Evolutionary conservation across 2,797 vertebrate genomes (phyloP).

Genomic region (Echeneis naucrates): DNA sequence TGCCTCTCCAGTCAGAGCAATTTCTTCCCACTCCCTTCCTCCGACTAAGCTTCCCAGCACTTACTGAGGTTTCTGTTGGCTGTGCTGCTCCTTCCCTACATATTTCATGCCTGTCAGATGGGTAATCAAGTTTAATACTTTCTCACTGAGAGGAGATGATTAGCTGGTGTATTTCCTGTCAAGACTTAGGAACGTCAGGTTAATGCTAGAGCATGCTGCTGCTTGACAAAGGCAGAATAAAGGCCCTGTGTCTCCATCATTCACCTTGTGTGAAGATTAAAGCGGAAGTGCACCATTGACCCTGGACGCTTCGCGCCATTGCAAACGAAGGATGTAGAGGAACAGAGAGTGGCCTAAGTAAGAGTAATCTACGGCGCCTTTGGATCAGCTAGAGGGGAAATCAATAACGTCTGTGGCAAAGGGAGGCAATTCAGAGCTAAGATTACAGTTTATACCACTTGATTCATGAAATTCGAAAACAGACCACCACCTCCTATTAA

Average conservation of each 20-base stretch:
- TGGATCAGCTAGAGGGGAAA: slow-evolving; percentile 39
- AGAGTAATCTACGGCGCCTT: slow-evolving; percentile 42
- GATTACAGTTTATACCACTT: slow-evolving; percentile 44
- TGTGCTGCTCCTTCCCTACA: slow-evolving; percentile 20
- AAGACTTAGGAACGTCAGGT: slow-evolving; percentile 13
- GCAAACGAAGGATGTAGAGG: slow-evolving; percentile 6
- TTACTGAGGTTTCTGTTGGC: slow-evolving; percentile 36
- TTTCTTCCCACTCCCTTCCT: slow-evolving; percentile 64
- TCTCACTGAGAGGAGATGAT: slow-evolving; percentile 29
- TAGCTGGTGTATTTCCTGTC: slow-evolving; percentile 5
- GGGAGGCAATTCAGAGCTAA: slow-evolving; percentile 42
- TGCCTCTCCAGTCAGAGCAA: slow-evolving; percentile 51
- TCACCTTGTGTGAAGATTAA: not conserved
- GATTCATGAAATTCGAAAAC: slow-evolving; percentile 53
- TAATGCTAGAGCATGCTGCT: not conserved
- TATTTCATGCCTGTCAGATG: slow-evolving; percentile 17
- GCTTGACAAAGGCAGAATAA: slow-evolving; percentile 17
- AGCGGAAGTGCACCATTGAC: slow-evolving; percentile 15
- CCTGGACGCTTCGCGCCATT: not conserved
- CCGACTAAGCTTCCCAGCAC: slow-evolving; percentile 47
- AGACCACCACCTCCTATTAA: slow-evolving; percentile 15
- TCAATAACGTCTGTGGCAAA: slow-evolving; percentile 39
- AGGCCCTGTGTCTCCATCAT: slow-evolving; percentile 3
- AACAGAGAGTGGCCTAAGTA: slow-evolving; percentile 19
- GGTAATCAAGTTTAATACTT: slow-evolving; percentile 31